phyloP scores from a whole-genome alignment of 1,140 invertebrate genomes.

The Drosophila navojoa region DNA sequence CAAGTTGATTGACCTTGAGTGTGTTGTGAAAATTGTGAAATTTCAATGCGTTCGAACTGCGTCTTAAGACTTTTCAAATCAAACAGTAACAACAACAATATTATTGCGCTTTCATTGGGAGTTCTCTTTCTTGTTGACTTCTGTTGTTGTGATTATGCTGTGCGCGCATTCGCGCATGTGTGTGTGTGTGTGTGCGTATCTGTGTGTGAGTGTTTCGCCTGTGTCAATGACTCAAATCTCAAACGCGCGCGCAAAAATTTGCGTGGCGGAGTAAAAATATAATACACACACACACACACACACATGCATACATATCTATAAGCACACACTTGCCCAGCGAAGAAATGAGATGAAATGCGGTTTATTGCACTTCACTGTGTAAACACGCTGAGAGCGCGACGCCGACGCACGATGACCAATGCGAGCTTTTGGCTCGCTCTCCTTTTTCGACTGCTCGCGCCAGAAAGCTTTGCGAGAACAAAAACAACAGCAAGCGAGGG shows the following conservation, averaged over 20 bases:
- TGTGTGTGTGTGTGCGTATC: slow-evolving; percentile 1
- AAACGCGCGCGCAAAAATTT: slow-evolving; percentile 55
- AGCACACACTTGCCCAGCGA: slow-evolving; percentile 4
- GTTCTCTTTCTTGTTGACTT: slow-evolving; percentile 20
- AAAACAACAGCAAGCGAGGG: not conserved
- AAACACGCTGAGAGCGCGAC: slow-evolving; percentile 28
- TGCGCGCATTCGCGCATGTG: slow-evolving; percentile 9
- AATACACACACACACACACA: slow-evolving; percentile 12
- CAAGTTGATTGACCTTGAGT: slow-evolving; percentile 50
- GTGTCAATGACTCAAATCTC: slow-evolving; percentile 52
- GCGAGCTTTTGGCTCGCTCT: slow-evolving; percentile 20
- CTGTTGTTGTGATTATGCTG: slow-evolving; percentile 17
- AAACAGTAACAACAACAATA: slow-evolving; percentile 14
- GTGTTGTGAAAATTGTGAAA: slow-evolving; percentile 32
- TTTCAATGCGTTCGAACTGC: slow-evolving; percentile 21
- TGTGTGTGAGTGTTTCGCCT: slow-evolving; percentile 14
- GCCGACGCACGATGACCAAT: slow-evolving; percentile 22
- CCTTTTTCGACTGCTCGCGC: not conserved
- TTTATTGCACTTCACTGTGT: slow-evolving; percentile 54
- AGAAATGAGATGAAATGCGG: slow-evolving; percentile 46
- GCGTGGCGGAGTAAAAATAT: slow-evolving; percentile 39
- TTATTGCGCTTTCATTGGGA: slow-evolving; percentile 14
- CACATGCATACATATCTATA: not conserved
- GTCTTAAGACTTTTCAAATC: slow-evolving; percentile 31
- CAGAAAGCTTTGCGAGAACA: slow-evolving; percentile 10